These are phyloP conservation scores for Sogatella furcifera DNA, from an alignment of 1,140 invertebrate species.

Conservation along the genomic window DNA sequence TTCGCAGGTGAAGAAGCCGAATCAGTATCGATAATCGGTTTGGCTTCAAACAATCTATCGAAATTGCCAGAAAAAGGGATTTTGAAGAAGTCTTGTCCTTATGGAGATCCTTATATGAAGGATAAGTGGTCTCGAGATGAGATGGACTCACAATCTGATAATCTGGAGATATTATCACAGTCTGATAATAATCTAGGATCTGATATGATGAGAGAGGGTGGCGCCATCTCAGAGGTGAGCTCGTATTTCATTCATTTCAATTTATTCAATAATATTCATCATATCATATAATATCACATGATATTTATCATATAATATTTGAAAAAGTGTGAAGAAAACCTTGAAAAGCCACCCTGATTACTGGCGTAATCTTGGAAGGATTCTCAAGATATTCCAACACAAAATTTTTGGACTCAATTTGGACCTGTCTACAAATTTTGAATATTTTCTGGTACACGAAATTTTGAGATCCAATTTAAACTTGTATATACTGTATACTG, in stretches of 20 bases:
- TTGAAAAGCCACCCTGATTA: no score
- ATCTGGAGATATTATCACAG: conserved; percentile 54
- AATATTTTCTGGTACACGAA: no score
- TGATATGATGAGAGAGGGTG: conserved; percentile 15
- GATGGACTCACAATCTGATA: conserved; percentile 60
- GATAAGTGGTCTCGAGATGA: conserved; percentile 54
- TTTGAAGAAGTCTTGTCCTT: conserved; percentile 77
- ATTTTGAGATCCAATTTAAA: no score
- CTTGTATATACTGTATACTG: no score
- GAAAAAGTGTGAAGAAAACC: no score
- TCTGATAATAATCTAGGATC: conserved; percentile 46
- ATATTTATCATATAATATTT: no score
- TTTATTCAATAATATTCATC: neutral
- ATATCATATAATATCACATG: no score
- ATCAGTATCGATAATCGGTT: conserved; percentile 68
- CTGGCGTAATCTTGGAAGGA: no score
- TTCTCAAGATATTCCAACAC: no score
- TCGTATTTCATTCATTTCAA: neutral
- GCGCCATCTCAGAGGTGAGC: conserved; percentile 34
- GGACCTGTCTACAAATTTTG: no score
- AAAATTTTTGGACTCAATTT: no score
- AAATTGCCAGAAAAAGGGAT: conserved; percentile 77
- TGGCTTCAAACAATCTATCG: conserved; percentile 59
- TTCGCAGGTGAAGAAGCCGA: conserved; percentile 56
- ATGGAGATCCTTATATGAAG: conserved; percentile 33